These are phyloP conservation scores for Amphiprion ocellaris DNA, from an alignment of 2,113 vertebrate species.

Conservation along the genomic window DNA sequence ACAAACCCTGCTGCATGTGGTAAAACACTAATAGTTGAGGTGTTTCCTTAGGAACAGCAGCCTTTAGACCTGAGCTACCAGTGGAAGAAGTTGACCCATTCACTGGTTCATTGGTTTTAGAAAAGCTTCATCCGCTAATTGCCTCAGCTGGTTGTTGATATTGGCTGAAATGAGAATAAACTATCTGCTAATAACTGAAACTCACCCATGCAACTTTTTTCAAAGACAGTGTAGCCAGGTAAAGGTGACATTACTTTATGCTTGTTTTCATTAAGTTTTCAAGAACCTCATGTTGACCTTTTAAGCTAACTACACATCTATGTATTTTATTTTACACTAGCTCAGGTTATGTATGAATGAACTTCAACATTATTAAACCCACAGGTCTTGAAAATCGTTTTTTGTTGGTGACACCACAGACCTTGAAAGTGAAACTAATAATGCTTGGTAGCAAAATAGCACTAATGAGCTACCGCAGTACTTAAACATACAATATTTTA, in stretches of 20 bases:
- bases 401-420: not conserved
- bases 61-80: constrained; percentile 25
- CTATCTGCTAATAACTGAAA: constrained; percentile 21
- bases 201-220: constrained; percentile 29
- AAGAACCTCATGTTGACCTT: constrained; percentile 16
- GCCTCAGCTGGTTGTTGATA: constrained; percentile 24
- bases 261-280: not conserved
- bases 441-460: not conserved
- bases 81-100: constrained; percentile 8
- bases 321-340: not conserved
- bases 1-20: constrained; percentile 2
- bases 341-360: not conserved
- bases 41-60: constrained; percentile 17
- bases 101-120: constrained; percentile 31
- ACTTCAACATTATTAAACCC: not conserved
- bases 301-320: not conserved
- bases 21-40: constrained; percentile 11
- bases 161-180: constrained; percentile 32
- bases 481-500: not conserved
- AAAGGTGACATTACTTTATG: not conserved
- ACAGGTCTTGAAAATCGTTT: not conserved
- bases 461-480: not conserved
- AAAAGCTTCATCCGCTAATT: constrained; percentile 45
- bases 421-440: not conserved
- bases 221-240: not conserved